These are phyloP conservation scores for Aphelinus atriplicis DNA, from an alignment of 1,140 invertebrate species.

Conservation along the genomic window DNA sequence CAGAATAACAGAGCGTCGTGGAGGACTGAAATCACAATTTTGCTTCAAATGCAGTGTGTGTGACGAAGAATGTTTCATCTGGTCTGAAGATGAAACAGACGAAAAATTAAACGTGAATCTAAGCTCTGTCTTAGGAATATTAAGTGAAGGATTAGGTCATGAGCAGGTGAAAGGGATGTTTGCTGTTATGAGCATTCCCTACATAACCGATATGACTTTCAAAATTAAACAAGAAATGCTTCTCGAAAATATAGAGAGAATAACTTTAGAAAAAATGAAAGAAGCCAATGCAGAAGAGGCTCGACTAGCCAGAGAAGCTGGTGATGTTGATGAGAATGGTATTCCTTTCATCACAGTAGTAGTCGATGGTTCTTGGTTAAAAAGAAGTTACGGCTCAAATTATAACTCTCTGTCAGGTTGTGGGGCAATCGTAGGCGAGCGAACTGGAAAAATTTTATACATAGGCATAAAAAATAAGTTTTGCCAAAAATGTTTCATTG, in stretches of 20 bases:
- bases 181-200: constrained; percentile 25
- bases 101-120: constrained; percentile 30
- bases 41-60: constrained; percentile 34
- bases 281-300: constrained; percentile 9
- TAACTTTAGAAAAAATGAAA: constrained; percentile 23
- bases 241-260: neutral
- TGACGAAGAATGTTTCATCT: constrained; percentile 8
- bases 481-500: constrained; percentile 53
- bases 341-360: constrained; percentile 43
- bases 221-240: constrained; percentile 12
- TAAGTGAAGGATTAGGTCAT: constrained; percentile 15
- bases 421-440: constrained; percentile 54
- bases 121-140: constrained; percentile 25
- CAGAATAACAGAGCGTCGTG: too few relatives aligned
- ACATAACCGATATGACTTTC: constrained; percentile 31
- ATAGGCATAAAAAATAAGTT: constrained; percentile 59
- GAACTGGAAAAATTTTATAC: constrained; percentile 58
- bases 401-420: constrained; percentile 41
- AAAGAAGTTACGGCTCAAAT: constrained; percentile 29
- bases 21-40: constrained; percentile 21
- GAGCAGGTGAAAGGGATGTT: constrained; percentile 21
- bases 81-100: neutral
- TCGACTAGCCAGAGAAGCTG: constrained; percentile 37
- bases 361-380: constrained; percentile 42
- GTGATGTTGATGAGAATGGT: constrained; percentile 35